phyloP scores from a whole-genome alignment of 2,888 invertebrate species.

The Campaea margaritaria region DNA sequence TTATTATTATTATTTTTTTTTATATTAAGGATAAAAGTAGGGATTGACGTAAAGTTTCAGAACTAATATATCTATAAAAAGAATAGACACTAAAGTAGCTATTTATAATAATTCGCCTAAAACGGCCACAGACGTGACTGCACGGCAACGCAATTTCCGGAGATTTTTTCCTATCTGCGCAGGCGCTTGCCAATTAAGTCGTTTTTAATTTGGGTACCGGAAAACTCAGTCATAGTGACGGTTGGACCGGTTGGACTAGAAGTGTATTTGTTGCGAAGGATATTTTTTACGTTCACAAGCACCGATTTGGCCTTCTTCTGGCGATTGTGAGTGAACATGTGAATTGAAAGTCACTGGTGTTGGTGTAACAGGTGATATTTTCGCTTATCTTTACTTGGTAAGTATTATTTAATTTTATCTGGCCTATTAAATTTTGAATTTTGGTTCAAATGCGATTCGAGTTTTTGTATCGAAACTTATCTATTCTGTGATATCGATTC shows the following conservation, averaged over 20 bases:
- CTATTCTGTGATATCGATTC: conserved; percentile 1
- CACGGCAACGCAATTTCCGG: conserved; percentile 67
- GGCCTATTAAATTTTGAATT: conserved; percentile 5
- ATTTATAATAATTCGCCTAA: conserved; percentile 25
- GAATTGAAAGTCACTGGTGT: conserved; percentile 49
- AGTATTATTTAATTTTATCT: conserved; percentile 24
- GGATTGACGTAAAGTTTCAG: background rate
- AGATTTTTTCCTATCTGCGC: conserved; percentile 55
- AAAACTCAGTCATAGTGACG: conserved; percentile 61
- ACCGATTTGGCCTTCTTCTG: conserved; percentile 56
- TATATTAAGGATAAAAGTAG: background rate
- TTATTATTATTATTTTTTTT: too few relatives aligned
- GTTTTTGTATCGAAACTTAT: too few relatives aligned
- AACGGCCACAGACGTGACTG: conserved; percentile 40
- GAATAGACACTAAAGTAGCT: conserved; percentile 24
- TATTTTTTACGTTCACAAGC: conserved; percentile 64
- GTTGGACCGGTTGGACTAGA: conserved; percentile 65
- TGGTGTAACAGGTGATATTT: conserved; percentile 54
- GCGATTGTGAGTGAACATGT: conserved; percentile 46
- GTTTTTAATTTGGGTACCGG: conserved; percentile 64
- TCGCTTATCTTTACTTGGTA: conserved; percentile 44
- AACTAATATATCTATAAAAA: background rate
- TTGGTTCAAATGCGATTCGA: background rate
- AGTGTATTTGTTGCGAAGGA: conserved; percentile 56
- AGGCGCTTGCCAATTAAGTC: conserved; percentile 56